Percentiles rank a stretch among this genome's conserved stretches.
These are phyloP conservation scores for Amblyornis subalaris DNA, from an alignment of 2,113 vertebrate species.

Conservation along the genomic window DNA sequence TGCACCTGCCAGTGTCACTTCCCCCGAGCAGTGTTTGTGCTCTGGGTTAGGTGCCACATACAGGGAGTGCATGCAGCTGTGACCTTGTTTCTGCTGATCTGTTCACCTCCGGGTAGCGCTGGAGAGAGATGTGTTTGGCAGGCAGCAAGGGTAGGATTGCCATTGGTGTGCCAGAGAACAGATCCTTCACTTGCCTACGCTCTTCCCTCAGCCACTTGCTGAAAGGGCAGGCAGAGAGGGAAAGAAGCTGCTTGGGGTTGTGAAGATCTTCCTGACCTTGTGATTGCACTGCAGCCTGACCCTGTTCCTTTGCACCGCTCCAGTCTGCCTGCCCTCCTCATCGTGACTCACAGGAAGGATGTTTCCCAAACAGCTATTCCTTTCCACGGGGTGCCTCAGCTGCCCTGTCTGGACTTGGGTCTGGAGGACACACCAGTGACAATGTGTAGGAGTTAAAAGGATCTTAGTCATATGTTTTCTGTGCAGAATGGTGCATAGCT, in stretches of 20 bases:
- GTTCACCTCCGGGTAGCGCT: not conserved
- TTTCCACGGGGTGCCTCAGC: not conserved
- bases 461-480: not conserved
- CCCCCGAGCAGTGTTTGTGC: not conserved
- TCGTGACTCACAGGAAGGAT: not conserved
- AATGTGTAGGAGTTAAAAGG: not conserved
- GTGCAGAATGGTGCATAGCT: not conserved
- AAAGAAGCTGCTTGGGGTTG: not conserved
- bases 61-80: not conserved
- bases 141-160: not conserved
- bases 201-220: not conserved
- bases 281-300: not conserved
- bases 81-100: slow-evolving; percentile 14
- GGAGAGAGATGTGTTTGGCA: not conserved
- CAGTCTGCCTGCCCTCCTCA: not conserved
- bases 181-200: not conserved
- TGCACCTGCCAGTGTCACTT: not conserved
- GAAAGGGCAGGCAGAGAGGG: not conserved
- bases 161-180: not conserved
- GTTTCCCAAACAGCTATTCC: not conserved
- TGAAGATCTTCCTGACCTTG: not conserved
- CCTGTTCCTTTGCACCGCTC: not conserved
- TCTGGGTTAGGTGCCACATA: not conserved
- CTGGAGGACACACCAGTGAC: not conserved
- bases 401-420: not conserved